Base-by-base conservation (phyloP, 2,888 invertebrate species). In the Meiosimyza platycephala region DNA sequence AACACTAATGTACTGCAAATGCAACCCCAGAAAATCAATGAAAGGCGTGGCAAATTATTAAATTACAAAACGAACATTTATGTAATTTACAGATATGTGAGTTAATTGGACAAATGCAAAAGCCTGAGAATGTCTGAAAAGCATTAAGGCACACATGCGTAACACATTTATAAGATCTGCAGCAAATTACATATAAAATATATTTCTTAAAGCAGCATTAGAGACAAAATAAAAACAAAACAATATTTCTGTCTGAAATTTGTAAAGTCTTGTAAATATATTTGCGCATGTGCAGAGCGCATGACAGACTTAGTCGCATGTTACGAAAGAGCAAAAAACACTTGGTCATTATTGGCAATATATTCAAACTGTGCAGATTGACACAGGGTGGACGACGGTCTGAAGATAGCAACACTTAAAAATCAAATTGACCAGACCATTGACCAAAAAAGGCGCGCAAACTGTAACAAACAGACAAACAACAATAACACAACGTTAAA, bases 21-120 rank as follows among this genome's bases (percentile, higher is more conserved):
- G 59, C 40, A 47, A 59, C n/a, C 15, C 69, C 28, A 40, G 6
- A 50, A 66, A 40, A 60, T 51, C 68, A 28, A 51, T n/a, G 28
- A 18, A 59, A 59, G 69, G 69, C 69, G 51, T 69, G 52, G 60
- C n/a, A 67, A 69, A 69, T 69, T 69, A 69, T 52, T 33, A 28
- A 69, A 69, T 69, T 62, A 60, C 60, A 69, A 68, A 40, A 62
- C 69, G 33, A 13, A 16, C 28, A 60, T 69, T 69, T 40, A 51
- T 40, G 51, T 67, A 55, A 67, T 48, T 67, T 54, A 9, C 13
- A 51, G 51, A 69, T 69, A 52, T 69, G 60, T 50, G 51, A 62
- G 18, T 15, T n/a, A 0, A 63, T 59, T 50, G 48, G 6, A 28
- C n/a, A 16, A 33, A 13, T 52, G 22, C 33, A 22, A 22, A 66